A percentile compares a stretch with the other conserved stretches of the same genome.
phyloP scores from a whole-genome alignment of 1,140 invertebrate species.

The Drosophila willistoni region DNA sequence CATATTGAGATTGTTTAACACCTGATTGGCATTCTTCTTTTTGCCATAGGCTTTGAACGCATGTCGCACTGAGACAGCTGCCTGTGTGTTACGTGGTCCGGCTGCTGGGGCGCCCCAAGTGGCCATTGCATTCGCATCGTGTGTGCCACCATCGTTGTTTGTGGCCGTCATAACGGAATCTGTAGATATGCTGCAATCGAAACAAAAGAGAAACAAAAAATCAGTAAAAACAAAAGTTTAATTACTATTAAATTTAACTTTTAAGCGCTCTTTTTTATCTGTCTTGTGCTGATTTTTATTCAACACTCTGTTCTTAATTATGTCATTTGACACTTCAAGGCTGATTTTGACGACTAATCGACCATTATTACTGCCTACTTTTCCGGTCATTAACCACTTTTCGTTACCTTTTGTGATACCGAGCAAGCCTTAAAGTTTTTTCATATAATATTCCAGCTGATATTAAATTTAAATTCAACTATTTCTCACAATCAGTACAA shows the following conservation, averaged over 20 bases:
- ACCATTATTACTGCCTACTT: background rate
- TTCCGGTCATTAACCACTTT: slow-evolving; percentile 5
- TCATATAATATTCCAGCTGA: no score
- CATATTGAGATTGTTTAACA: slow-evolving; percentile 94
- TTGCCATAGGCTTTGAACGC: slow-evolving; percentile 94
- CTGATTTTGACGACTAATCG: background rate
- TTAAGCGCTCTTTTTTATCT: no score
- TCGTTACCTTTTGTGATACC: background rate
- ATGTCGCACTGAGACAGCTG: slow-evolving; percentile 92
- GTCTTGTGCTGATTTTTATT: background rate
- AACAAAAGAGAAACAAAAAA: background rate
- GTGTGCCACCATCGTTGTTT: slow-evolving; percentile 82
- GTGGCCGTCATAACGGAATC: slow-evolving; percentile 72
- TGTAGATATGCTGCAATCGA: slow-evolving; percentile 65
- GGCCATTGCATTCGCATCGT: slow-evolving; percentile 50
- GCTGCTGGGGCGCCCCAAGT: slow-evolving; percentile 76
- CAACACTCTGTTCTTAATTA: background rate
- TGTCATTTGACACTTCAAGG: background rate
- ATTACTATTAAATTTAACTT: background rate
- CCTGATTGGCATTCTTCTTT: slow-evolving; percentile 91
- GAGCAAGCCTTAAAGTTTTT: no score
- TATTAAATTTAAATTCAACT: no score
- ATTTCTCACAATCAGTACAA: no score
- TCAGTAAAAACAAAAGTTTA: background rate
- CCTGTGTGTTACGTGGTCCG: slow-evolving; percentile 84